These are phyloP conservation scores for Gopherus flavomarginatus DNA, from an alignment of 2,113 vertebrate genomes.

Conservation along the genomic window DNA sequence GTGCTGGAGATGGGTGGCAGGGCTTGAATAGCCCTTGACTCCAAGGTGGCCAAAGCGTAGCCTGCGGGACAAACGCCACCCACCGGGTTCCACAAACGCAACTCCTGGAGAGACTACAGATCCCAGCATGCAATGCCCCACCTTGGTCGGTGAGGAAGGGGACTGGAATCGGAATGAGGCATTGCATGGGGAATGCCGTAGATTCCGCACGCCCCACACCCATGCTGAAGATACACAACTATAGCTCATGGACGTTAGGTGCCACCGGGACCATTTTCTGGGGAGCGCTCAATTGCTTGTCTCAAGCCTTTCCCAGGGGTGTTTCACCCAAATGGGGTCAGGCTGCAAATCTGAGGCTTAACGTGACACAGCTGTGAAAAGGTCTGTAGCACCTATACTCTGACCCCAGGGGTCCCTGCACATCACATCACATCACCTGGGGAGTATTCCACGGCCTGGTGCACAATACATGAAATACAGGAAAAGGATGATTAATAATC, in stretches of 20 bases:
- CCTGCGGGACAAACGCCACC: not conserved
- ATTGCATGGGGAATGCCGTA: not conserved
- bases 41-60: fast-evolving
- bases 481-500: constrained; percentile 40
- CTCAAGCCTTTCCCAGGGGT: not conserved
- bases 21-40: not conserved
- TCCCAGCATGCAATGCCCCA: not conserved
- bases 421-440: fast-evolving
- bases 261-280: not conserved
- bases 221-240: too few relatives aligned
- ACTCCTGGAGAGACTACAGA: fast-evolving
- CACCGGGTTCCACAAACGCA: not conserved
- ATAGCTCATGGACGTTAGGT: not conserved
- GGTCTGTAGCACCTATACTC: not conserved
- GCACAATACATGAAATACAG: fast-evolving
- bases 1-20: not conserved
- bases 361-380: fast-evolving
- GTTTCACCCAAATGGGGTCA: not conserved
- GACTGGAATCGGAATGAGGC: fast-evolving
- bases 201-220: not conserved
- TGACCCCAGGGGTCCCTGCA: fast-evolving
- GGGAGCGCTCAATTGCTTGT: not conserved
- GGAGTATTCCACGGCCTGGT: not conserved
- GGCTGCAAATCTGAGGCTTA: not conserved
- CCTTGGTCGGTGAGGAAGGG: fast-evolving